Conservation (phyloP, 2,113 vertebrate species). For the Percopsis transmontana region DNA sequence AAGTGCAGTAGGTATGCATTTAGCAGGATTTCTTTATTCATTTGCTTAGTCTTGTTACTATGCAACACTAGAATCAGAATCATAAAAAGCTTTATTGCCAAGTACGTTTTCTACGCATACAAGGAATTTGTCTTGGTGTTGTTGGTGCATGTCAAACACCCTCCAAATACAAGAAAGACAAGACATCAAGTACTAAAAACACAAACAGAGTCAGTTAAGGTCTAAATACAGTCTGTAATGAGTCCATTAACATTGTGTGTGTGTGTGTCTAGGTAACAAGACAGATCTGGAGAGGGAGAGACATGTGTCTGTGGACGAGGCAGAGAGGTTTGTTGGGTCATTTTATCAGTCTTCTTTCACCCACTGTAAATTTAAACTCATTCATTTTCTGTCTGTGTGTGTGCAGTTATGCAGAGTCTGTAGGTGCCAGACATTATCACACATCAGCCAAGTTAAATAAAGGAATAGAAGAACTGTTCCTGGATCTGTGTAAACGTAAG, state of each 20-base stretch:
- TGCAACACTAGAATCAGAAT: too few relatives aligned
- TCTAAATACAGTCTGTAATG: too few relatives aligned
- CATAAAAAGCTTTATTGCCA: too few relatives aligned
- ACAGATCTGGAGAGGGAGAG: conserved; percentile 98
- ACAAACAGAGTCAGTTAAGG: too few relatives aligned
- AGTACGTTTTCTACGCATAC: too few relatives aligned
- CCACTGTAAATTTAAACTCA: conserved; percentile 1
- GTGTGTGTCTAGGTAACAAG: conserved; percentile 89
- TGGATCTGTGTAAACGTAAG: conserved; percentile 98
- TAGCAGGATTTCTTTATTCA: too few relatives aligned
- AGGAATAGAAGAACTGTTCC: conserved; percentile 98
- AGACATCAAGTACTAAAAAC: too few relatives aligned
- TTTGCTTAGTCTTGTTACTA: too few relatives aligned
- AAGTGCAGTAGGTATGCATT: too few relatives aligned
- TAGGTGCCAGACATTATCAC: conserved; percentile 98
- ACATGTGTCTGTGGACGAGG: conserved; percentile 94
- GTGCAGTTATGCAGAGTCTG: conserved; percentile 92
- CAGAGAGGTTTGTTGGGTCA: conserved; percentile 82
- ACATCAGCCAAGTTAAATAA: conserved; percentile 98
- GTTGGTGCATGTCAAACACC: too few relatives aligned
- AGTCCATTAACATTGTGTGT: background rate
- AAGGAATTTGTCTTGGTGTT: too few relatives aligned
- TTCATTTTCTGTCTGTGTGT: background rate
- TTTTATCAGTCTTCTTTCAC: conserved; percentile 31
- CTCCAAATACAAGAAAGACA: too few relatives aligned